Conservation (phyloP, 2,888 invertebrate species). For the Octodonta nipae region DNA sequence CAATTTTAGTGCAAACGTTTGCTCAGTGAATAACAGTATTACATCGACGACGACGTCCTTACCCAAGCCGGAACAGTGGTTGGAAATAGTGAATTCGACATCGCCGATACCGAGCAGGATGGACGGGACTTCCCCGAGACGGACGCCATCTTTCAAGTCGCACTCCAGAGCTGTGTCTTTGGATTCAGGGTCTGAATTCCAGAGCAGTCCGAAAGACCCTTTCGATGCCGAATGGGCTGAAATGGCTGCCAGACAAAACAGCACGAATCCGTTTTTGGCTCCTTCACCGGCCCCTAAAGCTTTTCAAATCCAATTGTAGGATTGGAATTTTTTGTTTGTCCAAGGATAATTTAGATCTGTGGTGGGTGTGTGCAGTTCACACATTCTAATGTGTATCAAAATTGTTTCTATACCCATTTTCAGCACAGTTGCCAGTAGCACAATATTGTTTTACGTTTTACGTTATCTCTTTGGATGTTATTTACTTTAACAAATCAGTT, state of each 20-base stretch:
- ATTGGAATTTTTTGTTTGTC: too few species aligned
- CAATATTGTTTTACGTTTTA: too few species aligned
- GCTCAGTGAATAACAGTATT: slow-evolving; percentile 14
- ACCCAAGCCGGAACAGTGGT: slow-evolving; percentile 74
- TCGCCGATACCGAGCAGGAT: slow-evolving; percentile 29
- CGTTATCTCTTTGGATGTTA: too few species aligned
- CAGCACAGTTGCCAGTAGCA: too few species aligned
- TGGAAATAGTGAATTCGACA: slow-evolving; percentile 54
- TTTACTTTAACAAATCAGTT: too few species aligned
- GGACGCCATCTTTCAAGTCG: slow-evolving; percentile 39
- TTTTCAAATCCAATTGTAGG: slow-evolving; percentile 49
- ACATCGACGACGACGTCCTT: slow-evolving; percentile 30
- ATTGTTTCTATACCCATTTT: too few species aligned
- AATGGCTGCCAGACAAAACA: slow-evolving; percentile 41
- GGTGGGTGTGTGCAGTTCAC: too few species aligned
- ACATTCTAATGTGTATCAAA: too few species aligned
- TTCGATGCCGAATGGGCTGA: slow-evolving; percentile 79
- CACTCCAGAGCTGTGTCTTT: slow-evolving; percentile 44
- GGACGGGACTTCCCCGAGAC: slow-evolving; percentile 38
- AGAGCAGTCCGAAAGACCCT: slow-evolving; percentile 43
- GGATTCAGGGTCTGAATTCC: slow-evolving; percentile 34
- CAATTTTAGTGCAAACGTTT: slow-evolving; percentile 21
- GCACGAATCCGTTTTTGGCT: slow-evolving; percentile 49
- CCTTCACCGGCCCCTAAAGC: slow-evolving; percentile 40
- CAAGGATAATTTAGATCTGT: too few species aligned